These are phyloP conservation scores for Oreochromis niloticus DNA, from an alignment of 2,113 vertebrate species.

Conservation along the genomic window DNA sequence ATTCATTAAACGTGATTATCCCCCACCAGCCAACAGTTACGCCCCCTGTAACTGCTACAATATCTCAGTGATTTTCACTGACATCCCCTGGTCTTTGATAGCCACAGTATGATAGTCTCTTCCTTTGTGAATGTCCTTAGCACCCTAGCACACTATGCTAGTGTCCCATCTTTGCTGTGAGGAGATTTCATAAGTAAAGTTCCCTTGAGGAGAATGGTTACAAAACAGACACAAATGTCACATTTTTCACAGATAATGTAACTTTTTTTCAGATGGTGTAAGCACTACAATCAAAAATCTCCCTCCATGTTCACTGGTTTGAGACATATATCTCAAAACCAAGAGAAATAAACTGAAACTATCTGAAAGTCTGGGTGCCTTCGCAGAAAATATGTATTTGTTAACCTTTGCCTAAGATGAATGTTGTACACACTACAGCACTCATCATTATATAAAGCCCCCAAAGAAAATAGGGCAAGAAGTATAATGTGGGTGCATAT, in stretches of 20 bases:
- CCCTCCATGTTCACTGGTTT: neutral
- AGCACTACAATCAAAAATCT: neutral
- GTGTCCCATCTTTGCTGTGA: neutral
- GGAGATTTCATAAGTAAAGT: neutral
- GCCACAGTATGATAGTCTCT: neutral
- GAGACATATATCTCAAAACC: neutral
- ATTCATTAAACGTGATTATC: neutral
- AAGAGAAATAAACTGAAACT: neutral
- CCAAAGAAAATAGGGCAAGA: neutral
- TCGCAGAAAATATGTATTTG: neutral
- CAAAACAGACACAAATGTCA: neutral
- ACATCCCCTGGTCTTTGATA: neutral
- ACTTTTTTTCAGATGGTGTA: neutral
- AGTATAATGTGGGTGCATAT: neutral
- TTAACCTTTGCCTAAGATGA: neutral
- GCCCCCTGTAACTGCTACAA: neutral
- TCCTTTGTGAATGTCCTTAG: neutral
- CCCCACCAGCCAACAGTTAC: neutral
- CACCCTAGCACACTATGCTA: neutral
- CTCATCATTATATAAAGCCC: neutral
- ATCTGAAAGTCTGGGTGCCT: neutral
- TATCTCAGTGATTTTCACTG: neutral
- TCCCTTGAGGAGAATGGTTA: neutral
- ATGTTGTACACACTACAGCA: neutral
- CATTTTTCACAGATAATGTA: neutral